A percentile compares a stretch with the other conserved stretches of the same genome.
These are phyloP conservation scores for Cataglyphis livida DNA, from an alignment of 2,888 invertebrate genomes.

Conservation along the genomic window DNA sequence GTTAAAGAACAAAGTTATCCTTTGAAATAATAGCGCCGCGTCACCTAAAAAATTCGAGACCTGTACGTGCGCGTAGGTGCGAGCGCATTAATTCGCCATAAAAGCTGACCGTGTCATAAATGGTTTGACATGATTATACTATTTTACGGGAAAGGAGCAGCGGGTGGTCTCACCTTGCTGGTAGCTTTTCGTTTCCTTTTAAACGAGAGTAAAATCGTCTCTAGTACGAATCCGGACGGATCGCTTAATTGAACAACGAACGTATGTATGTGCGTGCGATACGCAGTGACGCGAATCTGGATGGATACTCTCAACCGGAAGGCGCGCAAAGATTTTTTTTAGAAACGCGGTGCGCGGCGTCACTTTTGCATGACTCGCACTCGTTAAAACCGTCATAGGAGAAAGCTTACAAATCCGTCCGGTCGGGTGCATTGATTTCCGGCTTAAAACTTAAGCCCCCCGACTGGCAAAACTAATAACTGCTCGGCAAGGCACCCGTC, in stretches of 20 bases:
- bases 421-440: conserved; percentile 76
- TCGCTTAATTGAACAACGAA: conserved; percentile 61
- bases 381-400: conserved; percentile 77
- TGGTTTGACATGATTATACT: conserved; percentile 31
- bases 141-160: background rate
- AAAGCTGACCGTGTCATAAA: conserved; percentile 30
- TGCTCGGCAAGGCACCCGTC: conserved; percentile 69
- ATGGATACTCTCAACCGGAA: conserved; percentile 17
- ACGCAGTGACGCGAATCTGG: background rate
- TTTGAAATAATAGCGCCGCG: conserved; percentile 49
- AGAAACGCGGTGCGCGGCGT: conserved; percentile 66
- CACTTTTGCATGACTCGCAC: conserved; percentile 73
- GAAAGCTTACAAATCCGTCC: conserved; percentile 75
- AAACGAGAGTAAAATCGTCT: conserved; percentile 7
- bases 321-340: conserved; percentile 67
- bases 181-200: background rate
- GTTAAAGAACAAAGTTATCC: conserved; percentile 51
- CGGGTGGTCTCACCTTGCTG: background rate
- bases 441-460: conserved; percentile 75
- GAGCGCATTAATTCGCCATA: conserved; percentile 41
- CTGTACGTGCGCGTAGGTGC: conserved; percentile 10
- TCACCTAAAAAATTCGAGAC: conserved; percentile 45
- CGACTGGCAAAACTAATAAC: conserved; percentile 77
- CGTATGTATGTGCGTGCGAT: background rate
- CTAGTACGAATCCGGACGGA: background rate